Conservation (phyloP, 2,797 vertebrate genomes). For the Peromyscus eremicus region DNA sequence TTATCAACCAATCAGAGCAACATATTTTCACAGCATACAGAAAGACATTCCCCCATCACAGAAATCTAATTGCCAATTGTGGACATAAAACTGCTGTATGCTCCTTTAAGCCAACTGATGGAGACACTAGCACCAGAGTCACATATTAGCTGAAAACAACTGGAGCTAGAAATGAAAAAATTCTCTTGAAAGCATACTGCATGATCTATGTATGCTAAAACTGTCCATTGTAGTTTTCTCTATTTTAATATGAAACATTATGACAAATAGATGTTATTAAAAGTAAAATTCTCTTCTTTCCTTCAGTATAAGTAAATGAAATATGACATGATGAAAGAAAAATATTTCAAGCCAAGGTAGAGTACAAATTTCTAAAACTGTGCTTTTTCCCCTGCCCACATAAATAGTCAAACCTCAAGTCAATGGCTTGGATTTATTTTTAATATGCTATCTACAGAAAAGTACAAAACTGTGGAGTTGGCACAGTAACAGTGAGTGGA, state of each 20-base stretch:
- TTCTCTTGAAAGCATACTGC: neutral
- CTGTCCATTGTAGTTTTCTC: neutral
- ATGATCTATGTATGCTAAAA: neutral
- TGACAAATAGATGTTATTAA: constrained; percentile 4
- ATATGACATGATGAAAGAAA: neutral
- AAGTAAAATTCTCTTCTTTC: neutral
- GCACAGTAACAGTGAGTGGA: neutral
- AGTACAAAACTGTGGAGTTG: neutral
- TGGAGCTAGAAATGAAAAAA: neutral
- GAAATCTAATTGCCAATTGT: neutral
- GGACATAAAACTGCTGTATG: neutral
- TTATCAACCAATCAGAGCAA: too few relatives aligned
- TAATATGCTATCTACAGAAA: constrained; percentile 4
- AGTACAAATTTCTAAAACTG: neutral
- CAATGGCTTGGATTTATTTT: constrained; percentile 8
- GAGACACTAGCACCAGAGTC: neutral
- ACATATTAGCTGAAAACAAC: too few relatives aligned
- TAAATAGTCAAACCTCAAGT: neutral
- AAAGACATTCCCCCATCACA: too few relatives aligned
- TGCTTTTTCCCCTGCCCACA: neutral
- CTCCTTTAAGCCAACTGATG: neutral
- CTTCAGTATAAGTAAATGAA: neutral
- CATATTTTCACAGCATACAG: too few relatives aligned
- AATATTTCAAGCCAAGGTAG: neutral
- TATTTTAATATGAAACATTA: neutral